Conservation (phyloP, 2,797 vertebrate species). For the Myotis findleyi region DNA sequence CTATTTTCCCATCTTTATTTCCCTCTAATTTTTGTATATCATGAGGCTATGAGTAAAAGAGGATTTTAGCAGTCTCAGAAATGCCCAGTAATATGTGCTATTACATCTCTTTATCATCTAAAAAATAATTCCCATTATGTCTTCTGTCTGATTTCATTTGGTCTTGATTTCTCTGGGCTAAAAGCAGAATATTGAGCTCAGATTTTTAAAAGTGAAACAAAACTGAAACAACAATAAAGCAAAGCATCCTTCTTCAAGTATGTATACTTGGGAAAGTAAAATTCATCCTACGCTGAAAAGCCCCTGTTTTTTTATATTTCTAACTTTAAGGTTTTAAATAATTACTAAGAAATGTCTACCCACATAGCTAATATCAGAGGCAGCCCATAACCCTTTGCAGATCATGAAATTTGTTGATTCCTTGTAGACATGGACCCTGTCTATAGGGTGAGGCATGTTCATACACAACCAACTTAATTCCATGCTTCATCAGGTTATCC, state of each 20-base stretch:
- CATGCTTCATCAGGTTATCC: not conserved
- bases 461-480: not conserved
- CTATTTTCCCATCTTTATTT: not conserved
- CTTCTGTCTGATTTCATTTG: conserved; percentile 25
- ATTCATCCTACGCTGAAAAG: not conserved
- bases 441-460: not conserved
- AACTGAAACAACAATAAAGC: not conserved
- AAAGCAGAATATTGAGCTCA: not conserved
- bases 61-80: not conserved
- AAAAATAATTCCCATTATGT: not conserved
- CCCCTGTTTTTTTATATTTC: not conserved
- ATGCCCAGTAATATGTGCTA: not conserved
- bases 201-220: not conserved
- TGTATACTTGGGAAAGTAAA: conserved; percentile 5
- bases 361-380: not conserved
- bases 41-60: not conserved
- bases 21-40: not conserved
- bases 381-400: not conserved
- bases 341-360: not conserved
- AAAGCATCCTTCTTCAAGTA: not conserved
- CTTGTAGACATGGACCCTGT: not conserved
- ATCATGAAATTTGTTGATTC: not conserved
- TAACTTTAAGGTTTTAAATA: conserved; percentile 25
- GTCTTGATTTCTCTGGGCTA: not conserved
- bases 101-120: not conserved